Conservation (phyloP, 1,140 invertebrate species). For the Brachionus angularis region DNA sequence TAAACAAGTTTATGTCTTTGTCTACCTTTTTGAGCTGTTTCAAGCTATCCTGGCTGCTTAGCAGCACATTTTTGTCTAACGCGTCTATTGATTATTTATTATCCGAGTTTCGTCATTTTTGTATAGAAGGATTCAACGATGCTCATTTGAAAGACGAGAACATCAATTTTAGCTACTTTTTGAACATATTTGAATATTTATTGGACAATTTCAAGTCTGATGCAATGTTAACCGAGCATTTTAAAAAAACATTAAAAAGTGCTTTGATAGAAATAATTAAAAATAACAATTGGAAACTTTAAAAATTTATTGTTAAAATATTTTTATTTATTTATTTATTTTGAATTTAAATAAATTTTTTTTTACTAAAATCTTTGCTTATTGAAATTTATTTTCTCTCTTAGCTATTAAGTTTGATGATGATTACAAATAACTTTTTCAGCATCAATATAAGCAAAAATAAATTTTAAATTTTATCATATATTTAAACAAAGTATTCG, state of each 20-base stretch:
- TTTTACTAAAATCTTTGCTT: too few species aligned
- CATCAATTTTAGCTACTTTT: conserved; percentile 5
- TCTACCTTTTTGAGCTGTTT: neutral
- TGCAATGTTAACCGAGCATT: neutral
- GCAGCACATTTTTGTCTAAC: conserved; percentile 8
- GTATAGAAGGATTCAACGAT: too few species aligned
- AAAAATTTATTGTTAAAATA: neutral
- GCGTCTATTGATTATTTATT: conserved; percentile 29
- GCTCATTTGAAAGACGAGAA: conserved; percentile 25
- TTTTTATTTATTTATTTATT: neutral
- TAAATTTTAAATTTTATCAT: too few species aligned
- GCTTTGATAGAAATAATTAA: conserved; percentile 34
- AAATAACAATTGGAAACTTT: conserved; percentile 34
- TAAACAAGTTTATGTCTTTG: conserved; percentile 1
- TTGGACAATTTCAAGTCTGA: neutral
- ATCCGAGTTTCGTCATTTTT: neutral
- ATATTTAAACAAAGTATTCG: too few species aligned
- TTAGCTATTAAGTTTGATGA: too few species aligned
- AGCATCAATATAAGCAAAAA: too few species aligned
- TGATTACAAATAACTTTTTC: too few species aligned
- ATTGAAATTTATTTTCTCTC: too few species aligned
- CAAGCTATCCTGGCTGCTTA: conserved; percentile 24
- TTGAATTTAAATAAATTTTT: too few species aligned
- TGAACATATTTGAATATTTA: neutral
- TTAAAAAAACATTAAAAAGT: conserved; percentile 14